Evolutionary conservation across 2,797 vertebrate species (phyloP).

Genomic region (Gobio occitaniae): DNA sequence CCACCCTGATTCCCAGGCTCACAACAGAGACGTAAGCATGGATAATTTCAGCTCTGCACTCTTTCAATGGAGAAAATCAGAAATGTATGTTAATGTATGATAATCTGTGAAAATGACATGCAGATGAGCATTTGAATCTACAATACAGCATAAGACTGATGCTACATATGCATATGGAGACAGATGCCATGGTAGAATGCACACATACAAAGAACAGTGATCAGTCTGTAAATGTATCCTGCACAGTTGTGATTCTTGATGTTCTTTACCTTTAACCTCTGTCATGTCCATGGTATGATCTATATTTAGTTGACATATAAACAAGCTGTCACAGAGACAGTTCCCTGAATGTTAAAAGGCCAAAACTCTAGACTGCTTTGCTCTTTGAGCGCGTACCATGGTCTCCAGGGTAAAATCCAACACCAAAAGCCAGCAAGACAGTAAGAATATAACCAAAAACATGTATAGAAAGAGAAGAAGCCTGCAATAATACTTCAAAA

Average conservation of each 20-base stretch:
- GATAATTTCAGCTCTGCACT: slow-evolving; percentile 65
- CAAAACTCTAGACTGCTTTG: neutral
- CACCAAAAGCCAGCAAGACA: slow-evolving; percentile 12
- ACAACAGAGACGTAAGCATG: slow-evolving; percentile 36
- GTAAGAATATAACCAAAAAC: neutral
- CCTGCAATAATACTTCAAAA: neutral
- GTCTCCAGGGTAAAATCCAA: slow-evolving; percentile 28
- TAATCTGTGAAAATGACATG: slow-evolving; percentile 84
- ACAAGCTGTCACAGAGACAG: neutral
- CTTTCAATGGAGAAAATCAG: slow-evolving; percentile 73
- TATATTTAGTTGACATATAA: neutral
- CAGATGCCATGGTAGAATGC: slow-evolving; percentile 69
- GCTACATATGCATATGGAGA: slow-evolving; percentile 63
- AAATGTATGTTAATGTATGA: slow-evolving; percentile 84
- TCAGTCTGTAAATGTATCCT: slow-evolving; percentile 50
- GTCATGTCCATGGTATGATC: neutral
- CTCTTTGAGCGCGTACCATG: neutral
- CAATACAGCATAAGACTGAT: slow-evolving; percentile 71
- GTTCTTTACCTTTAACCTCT: slow-evolving; percentile 18
- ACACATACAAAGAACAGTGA: slow-evolving; percentile 57
- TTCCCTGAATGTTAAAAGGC: neutral
- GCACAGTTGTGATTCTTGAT: slow-evolving; percentile 8
- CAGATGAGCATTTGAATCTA: slow-evolving; percentile 79
- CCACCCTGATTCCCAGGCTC: slow-evolving; percentile 34
- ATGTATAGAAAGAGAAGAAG: neutral